Percentiles rank a stretch among this genome's conserved stretches.
Conservation (phyloP, 2,888 invertebrate species). For the Argyresthia albistria region DNA sequence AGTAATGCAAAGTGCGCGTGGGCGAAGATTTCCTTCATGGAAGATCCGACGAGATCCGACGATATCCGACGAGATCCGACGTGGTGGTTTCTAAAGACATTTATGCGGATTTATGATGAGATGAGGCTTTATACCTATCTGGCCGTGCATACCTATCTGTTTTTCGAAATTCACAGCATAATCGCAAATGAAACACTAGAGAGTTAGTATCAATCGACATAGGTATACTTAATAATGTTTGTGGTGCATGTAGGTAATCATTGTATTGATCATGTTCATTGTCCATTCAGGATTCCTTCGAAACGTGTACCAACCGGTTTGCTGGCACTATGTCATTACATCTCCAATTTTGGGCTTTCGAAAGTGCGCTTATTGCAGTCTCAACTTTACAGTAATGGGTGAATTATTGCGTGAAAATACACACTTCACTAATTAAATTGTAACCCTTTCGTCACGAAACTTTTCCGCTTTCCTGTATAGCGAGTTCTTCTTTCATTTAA, state of each 20-base stretch:
- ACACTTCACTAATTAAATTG: conserved; percentile 18
- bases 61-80: conserved; percentile 28
- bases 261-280: conserved; percentile 3
- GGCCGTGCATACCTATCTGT: too few relatives aligned
- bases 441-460: not conserved
- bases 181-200: too few relatives aligned
- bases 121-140: conserved; percentile 10
- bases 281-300: conserved; percentile 1
- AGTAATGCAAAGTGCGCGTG: conserved; percentile 32
- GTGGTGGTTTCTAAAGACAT: conserved; percentile 20
- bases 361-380: conserved; percentile 22
- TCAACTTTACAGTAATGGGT: conserved; percentile 14
- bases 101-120: conserved; percentile 24
- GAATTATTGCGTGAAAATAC: conserved; percentile 29
- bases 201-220: too few relatives aligned
- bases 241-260: not conserved
- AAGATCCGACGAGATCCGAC: conserved; percentile 30
- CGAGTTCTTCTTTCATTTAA: too few relatives aligned
- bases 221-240: too few relatives aligned
- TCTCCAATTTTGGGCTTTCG: conserved; percentile 31
- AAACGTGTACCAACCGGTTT: conserved; percentile 4
- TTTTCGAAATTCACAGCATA: too few relatives aligned
- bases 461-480: not conserved
- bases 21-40: conserved; percentile 29
- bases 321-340: conserved; percentile 21